Percentiles rank a stretch among this genome's conserved stretches.
These are phyloP conservation scores for Iphiclides podalirius DNA, from an alignment of 2,888 invertebrate species.

Conservation along the genomic window DNA sequence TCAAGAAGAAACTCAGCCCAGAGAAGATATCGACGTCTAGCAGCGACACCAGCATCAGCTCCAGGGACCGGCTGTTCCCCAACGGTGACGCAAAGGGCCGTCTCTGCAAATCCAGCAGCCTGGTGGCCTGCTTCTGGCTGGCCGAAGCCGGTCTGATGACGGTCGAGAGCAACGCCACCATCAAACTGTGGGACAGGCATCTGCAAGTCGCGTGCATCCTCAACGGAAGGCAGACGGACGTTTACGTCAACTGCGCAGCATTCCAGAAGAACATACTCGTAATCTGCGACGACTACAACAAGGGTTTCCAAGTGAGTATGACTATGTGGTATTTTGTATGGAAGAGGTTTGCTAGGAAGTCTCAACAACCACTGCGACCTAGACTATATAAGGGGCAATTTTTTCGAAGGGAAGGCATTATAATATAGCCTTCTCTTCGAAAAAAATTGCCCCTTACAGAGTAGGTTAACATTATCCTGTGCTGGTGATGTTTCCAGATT, in stretches of 20 bases:
- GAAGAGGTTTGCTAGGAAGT: too few species aligned
- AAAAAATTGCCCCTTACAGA: too few species aligned
- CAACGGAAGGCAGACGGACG: constrained; percentile 53
- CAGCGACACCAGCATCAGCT: constrained; percentile 54
- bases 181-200: constrained; percentile 61
- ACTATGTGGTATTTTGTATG: neutral
- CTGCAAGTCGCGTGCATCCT: constrained; percentile 52
- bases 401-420: too few species aligned
- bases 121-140: constrained; percentile 62
- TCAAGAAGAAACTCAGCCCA: constrained; percentile 47
- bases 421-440: too few species aligned
- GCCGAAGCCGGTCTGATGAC: constrained; percentile 54
- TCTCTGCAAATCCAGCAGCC: constrained; percentile 42
- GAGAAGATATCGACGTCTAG: constrained; percentile 53
- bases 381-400: too few species aligned
- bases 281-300: constrained; percentile 58
- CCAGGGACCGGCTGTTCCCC: constrained; percentile 48
- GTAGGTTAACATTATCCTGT: too few species aligned
- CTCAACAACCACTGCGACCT: too few species aligned
- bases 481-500: too few species aligned
- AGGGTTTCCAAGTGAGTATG: constrained; percentile 59
- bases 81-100: constrained; percentile 46
- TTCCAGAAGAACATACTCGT: constrained; percentile 58
- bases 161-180: constrained; percentile 59
- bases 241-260: constrained; percentile 53